phyloP scores from a whole-genome alignment of 2,113 vertebrate species.

The Cnemophilus loriae region DNA sequence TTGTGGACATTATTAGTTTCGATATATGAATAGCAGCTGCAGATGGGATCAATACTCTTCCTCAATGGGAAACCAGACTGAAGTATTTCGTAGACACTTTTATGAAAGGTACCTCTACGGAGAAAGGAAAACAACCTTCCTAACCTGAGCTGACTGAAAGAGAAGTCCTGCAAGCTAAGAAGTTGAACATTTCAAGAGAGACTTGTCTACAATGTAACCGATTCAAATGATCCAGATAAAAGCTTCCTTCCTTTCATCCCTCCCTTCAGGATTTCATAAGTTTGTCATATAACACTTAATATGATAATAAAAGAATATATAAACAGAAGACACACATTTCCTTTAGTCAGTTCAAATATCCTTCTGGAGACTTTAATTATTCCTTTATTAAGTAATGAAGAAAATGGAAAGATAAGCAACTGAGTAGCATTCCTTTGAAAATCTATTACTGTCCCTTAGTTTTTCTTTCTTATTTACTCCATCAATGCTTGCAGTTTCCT shows the following conservation, averaged over 20 bases:
- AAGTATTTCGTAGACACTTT: neutral
- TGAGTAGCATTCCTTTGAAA: neutral
- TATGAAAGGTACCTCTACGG: neutral
- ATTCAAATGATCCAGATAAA: neutral
- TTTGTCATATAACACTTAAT: neutral
- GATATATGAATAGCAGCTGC: neutral
- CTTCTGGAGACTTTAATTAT: neutral
- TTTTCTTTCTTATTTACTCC: neutral
- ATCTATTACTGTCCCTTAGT: neutral
- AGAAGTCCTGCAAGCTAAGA: neutral
- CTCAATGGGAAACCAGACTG: neutral
- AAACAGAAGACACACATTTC: neutral
- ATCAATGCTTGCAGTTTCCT: neutral
- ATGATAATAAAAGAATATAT: neutral
- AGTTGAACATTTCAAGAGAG: neutral
- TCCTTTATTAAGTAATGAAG: neutral
- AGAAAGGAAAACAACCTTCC: neutral
- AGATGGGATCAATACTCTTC: neutral
- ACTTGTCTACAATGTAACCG: neutral
- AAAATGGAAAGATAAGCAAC: neutral
- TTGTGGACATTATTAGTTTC: neutral
- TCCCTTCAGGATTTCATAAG: neutral
- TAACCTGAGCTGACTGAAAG: neutral
- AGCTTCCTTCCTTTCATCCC: neutral
- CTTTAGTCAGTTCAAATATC: neutral